Evolutionary conservation across 1,140 invertebrate species (phyloP).

Genomic region (Galleria mellonella): DNA sequence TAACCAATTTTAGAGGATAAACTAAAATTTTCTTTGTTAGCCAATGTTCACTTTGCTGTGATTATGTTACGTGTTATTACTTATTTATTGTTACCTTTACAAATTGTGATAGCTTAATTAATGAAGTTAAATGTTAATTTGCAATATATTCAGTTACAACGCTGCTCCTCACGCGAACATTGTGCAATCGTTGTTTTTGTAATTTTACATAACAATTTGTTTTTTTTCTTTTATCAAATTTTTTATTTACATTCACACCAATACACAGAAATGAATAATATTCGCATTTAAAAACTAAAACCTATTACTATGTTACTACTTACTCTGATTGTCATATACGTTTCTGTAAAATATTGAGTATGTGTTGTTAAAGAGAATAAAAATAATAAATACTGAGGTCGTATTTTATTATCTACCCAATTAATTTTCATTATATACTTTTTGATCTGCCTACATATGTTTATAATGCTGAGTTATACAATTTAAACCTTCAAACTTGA

Average conservation of each 20-base stretch:
- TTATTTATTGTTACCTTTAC: constrained; percentile 69
- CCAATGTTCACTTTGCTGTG: constrained; percentile 71
- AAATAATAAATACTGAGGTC: constrained; percentile 72
- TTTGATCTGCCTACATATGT: too few relatives aligned
- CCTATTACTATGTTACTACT: constrained; percentile 70
- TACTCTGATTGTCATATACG: constrained; percentile 74
- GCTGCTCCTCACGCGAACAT: constrained; percentile 21
- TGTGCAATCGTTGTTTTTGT: constrained; percentile 49
- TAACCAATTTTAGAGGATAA: constrained; percentile 64
- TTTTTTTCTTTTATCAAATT: constrained; percentile 10
- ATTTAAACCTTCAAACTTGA: too few relatives aligned
- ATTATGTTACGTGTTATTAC: constrained; percentile 69
- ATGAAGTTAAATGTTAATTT: constrained; percentile 57
- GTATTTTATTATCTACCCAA: constrained; percentile 8
- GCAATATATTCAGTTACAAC: constrained; percentile 48
- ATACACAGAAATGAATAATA: constrained; percentile 50
- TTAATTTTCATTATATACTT: too few relatives aligned
- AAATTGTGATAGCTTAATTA: constrained; percentile 65
- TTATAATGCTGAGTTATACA: too few relatives aligned
- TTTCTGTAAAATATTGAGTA: constrained; percentile 76
- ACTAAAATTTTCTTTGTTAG: constrained; percentile 68
- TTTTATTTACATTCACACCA: constrained; percentile 23
- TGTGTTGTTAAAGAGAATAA: constrained; percentile 76
- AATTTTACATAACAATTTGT: constrained; percentile 18
- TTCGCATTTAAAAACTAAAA: constrained; percentile 69